phyloP scores from a whole-genome alignment of 2,797 vertebrate species.

The Stomatorhinus walkeri region DNA sequence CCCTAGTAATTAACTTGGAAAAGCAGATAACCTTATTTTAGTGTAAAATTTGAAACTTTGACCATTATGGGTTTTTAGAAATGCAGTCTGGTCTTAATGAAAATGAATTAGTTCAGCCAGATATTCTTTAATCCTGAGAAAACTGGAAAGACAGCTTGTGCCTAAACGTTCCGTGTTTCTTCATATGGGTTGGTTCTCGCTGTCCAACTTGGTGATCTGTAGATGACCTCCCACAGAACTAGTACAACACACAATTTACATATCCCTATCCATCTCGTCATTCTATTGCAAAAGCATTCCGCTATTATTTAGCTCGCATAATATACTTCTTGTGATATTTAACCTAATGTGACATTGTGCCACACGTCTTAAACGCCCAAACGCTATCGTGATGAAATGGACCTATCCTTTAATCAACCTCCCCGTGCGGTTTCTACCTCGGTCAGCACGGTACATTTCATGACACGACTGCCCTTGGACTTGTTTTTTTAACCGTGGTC shows the following conservation, averaged over 20 bases:
- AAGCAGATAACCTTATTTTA: neutral
- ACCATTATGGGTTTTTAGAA: neutral
- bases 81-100: neutral
- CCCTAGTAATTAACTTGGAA: neutral
- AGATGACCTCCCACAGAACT: neutral
- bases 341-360: neutral
- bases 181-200: neutral
- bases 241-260: neutral
- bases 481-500: neutral
- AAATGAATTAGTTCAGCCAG: neutral
- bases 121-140: neutral
- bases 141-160: neutral
- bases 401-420: neutral
- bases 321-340: neutral
- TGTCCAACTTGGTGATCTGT: neutral
- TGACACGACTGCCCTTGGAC: slow-evolving; percentile 32
- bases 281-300: neutral
- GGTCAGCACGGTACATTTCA: neutral
- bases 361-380: neutral
- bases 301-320: neutral
- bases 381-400: neutral
- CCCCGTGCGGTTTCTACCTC: neutral
- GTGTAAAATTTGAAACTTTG: neutral
- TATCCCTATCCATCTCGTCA: neutral
- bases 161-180: neutral